Evolutionary conservation across 2,113 vertebrate species (phyloP).

Genomic region (Microcebus tavaratra): DNA sequence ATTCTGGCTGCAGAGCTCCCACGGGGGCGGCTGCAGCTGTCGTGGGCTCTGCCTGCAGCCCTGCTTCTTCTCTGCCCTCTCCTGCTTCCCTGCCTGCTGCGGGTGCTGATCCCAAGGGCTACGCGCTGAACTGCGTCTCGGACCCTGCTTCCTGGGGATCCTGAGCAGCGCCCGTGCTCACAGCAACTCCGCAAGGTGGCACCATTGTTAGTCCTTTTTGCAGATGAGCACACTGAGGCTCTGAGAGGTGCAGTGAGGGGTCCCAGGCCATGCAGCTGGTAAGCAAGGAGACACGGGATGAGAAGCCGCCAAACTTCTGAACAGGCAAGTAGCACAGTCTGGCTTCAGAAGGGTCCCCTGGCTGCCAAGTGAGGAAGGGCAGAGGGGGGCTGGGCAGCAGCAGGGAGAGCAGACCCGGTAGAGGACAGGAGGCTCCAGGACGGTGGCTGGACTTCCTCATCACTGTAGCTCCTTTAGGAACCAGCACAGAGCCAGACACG

Average conservation of each 20-base stretch:
- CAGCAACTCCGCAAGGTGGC: neutral
- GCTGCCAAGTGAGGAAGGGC: neutral
- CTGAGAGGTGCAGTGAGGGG: neutral
- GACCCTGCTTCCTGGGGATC: neutral
- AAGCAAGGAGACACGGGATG: neutral
- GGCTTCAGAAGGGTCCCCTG: neutral
- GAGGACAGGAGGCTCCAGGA: neutral
- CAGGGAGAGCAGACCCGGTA: rapidly evolving
- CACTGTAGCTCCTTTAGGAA: neutral
- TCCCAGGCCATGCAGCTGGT: no score
- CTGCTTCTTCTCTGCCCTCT: neutral
- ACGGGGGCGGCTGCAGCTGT: neutral
- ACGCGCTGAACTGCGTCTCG: neutral
- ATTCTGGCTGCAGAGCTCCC: neutral
- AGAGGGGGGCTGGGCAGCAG: neutral
- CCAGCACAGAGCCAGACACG: neutral
- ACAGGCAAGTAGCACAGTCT: neutral
- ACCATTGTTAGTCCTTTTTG: neutral
- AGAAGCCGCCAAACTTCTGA: neutral
- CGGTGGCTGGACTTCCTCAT: neutral
- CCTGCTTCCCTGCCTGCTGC: neutral
- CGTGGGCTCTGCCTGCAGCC: neutral
- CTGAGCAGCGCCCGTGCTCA: neutral
- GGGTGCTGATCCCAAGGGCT: neutral
- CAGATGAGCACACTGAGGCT: neutral